Evolutionary conservation across 2,797 vertebrate species (phyloP).

Genomic region (Arvicola amphibius): DNA sequence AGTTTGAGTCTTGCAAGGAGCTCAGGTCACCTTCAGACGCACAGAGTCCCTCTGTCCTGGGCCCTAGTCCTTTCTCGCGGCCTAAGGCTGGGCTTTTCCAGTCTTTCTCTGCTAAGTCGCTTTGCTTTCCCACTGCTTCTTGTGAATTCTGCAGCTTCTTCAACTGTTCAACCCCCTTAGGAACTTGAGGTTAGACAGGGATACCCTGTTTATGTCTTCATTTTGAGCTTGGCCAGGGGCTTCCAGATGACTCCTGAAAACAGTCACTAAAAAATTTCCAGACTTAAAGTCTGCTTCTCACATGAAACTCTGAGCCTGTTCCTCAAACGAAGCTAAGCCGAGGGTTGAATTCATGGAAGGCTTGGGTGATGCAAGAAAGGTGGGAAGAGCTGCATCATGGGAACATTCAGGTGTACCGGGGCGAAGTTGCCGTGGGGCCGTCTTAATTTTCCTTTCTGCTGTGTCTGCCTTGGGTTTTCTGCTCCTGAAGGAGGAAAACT

Average conservation of each 20-base stretch:
- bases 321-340: not conserved
- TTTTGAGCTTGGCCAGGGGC: not conserved
- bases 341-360: not conserved
- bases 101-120: not conserved
- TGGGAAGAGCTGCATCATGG: not conserved
- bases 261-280: not conserved
- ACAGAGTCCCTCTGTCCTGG: not conserved
- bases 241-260: not conserved
- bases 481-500: not conserved
- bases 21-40: not conserved
- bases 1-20: not conserved
- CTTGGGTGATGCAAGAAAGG: not conserved
- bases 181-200: not conserved
- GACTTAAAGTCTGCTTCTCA: not conserved
- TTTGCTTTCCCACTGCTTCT: not conserved
- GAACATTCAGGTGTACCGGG: not conserved
- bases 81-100: not conserved
- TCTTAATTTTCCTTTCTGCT: not conserved
- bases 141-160: not conserved
- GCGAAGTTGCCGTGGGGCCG: not conserved
- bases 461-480: not conserved
- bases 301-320: not conserved
- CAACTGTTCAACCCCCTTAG: not conserved
- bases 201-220: not conserved
- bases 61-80: not conserved